Conservation (phyloP, 1,140 invertebrate species). For the Drosophila prosaltans region DNA sequence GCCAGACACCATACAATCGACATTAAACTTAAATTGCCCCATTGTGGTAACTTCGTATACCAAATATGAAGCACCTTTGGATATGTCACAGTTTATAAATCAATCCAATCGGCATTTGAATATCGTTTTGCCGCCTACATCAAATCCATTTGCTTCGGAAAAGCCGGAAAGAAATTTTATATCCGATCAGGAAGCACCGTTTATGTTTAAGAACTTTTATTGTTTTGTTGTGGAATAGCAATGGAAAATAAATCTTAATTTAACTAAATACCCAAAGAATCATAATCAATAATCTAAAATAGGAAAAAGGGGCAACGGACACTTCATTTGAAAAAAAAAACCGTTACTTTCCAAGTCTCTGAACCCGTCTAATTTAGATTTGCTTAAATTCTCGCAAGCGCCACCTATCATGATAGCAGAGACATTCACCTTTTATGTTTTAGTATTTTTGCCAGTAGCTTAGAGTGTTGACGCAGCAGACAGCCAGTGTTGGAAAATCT, state of each 20-base stretch:
- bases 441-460: too few species aligned
- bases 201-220: slow-evolving; percentile 90
- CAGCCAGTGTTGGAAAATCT: too few species aligned
- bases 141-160: slow-evolving; percentile 87
- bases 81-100: slow-evolving; percentile 84
- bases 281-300: too few species aligned
- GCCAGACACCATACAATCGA: slow-evolving; percentile 86
- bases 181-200: slow-evolving; percentile 87
- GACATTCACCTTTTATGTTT: too few species aligned
- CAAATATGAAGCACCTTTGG: slow-evolving; percentile 86
- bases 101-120: slow-evolving; percentile 82
- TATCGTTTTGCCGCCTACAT: slow-evolving; percentile 84
- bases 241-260: background rate
- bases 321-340: too few species aligned
- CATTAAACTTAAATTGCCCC: slow-evolving; percentile 84
- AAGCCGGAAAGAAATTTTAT: slow-evolving; percentile 90
- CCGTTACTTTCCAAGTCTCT: too few species aligned
- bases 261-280: background rate
- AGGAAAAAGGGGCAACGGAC: too few species aligned
- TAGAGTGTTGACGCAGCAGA: too few species aligned
- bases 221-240: slow-evolving; percentile 83
- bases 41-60: slow-evolving; percentile 88
- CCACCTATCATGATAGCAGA: too few species aligned
- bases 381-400: too few species aligned
- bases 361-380: too few species aligned